These are phyloP conservation scores for Ischnura elegans DNA, from an alignment of 2,888 invertebrate species.

Conservation along the genomic window DNA sequence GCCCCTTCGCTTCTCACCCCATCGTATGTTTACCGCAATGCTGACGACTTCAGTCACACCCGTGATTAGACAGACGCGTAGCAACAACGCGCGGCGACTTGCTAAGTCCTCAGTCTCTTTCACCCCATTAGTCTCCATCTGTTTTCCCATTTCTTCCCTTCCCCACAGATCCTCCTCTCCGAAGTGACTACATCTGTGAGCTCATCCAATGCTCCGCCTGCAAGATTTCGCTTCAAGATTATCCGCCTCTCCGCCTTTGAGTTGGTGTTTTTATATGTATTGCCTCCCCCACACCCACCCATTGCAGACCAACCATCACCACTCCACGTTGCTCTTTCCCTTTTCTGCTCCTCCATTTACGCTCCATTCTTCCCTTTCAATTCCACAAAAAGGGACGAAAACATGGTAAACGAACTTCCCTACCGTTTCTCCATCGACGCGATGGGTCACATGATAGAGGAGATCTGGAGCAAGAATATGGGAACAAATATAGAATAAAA, in stretches of 20 bases:
- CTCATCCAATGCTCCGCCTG: not conserved
- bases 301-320: not conserved
- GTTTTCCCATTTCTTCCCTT: not conserved
- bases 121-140: not conserved
- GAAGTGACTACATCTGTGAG: not conserved
- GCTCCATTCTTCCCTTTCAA: slow-evolving; percentile 53
- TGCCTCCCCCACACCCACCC: not conserved
- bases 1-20: too few relatives aligned
- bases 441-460: not conserved
- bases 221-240: not conserved
- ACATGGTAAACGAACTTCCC: not conserved
- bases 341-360: slow-evolving; percentile 19
- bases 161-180: not conserved
- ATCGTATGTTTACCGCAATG: too few relatives aligned
- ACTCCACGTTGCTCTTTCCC: not conserved
- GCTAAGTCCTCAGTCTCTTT: not conserved
- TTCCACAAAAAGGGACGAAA: slow-evolving; percentile 33
- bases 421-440: not conserved
- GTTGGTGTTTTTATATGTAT: slow-evolving; percentile 38
- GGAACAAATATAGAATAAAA: not conserved
- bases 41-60: too few relatives aligned
- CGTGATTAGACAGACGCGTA: not conserved
- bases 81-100: not conserved
- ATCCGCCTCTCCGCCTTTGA: not conserved
- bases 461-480: not conserved